Evolutionary conservation across 2,888 invertebrate genomes (phyloP), one percentile per base, ranked within the genome.

Genomic region (Galerucella nymphaeae): DNA sequence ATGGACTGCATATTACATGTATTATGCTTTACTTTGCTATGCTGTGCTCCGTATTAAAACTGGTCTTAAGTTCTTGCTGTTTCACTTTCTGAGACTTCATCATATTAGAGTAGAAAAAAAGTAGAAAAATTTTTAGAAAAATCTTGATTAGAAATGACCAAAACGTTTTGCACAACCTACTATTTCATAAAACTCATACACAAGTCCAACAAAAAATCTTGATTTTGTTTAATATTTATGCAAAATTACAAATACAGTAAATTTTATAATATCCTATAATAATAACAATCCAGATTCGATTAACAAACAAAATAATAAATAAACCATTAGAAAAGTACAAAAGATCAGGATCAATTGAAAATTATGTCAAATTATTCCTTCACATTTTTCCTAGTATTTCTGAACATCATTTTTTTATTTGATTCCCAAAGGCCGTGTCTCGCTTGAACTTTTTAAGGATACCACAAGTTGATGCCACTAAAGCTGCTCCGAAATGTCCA

Each of bases 1-100:
- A 16, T 23, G 55, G 59, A 20, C 55, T 58, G 23, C 57, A 16
- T 55, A 23, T 55, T 65, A 42, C 2, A 65, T 38, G 45, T 48
- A 53, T 59, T 64, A 50, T 68, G 50, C 64, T 50, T 66, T 59
- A 73, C 57, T 70, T 70, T 75, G 82, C 82, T 83, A 80, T 84
- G 83, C 84, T 83, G 80, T 84, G 83, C 83, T 84, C 83, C 83
- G 81, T 83, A 81, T 80, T 78, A 74, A 78, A 81, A 83, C 83
- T 81, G 80, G 78, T 78, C 78, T 74, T 75, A 66, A 71, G 61
- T 71, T 71, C 65, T 64, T 70, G 67, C 66, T 67, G 61, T 75
- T 77, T 78, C 78, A 78, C 48, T 80, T 81, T 80, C 78, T 76
- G 76, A 78, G 75, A 80, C 77, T 80, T 76, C 77, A 78, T 80